A percentile compares a stretch with the other conserved stretches of the same genome.
Evolutionary conservation across 2,797 vertebrate genomes (phyloP).

Genomic region (Lycodopsis pacificus): DNA sequence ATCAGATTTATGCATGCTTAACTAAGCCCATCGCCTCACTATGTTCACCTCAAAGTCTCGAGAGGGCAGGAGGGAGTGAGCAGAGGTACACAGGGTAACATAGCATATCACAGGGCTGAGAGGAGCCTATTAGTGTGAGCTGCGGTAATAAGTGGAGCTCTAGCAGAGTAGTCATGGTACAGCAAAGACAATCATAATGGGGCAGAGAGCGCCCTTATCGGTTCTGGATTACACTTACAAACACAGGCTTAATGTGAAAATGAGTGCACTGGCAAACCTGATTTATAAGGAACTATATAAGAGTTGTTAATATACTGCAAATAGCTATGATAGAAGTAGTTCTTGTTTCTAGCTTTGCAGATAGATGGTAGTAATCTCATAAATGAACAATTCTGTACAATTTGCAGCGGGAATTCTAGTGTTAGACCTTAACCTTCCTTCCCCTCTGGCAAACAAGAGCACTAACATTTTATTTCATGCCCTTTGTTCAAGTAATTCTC

Average conservation of each 20-base stretch:
- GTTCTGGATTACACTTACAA: constrained; percentile 22
- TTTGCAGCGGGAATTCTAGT: neutral
- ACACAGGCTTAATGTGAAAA: constrained; percentile 23
- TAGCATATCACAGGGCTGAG: constrained; percentile 60
- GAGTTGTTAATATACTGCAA: neutral
- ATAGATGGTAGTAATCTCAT: constrained; percentile 7
- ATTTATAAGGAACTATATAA: neutral
- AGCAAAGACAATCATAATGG: constrained; percentile 8
- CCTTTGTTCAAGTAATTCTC: constrained; percentile 37
- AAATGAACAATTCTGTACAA: constrained; percentile 15
- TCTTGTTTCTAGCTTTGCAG: neutral
- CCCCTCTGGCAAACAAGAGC: constrained; percentile 28
- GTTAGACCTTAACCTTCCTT: constrained; percentile 24
- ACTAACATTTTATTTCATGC: constrained; percentile 31
- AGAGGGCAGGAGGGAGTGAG: constrained; percentile 50
- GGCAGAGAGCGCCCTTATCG: constrained; percentile 9
- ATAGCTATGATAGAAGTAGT: neutral
- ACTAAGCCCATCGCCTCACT: constrained; percentile 71
- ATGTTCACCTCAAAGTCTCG: constrained; percentile 58
- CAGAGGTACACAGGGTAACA: constrained; percentile 60
- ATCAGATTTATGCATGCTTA: constrained; percentile 80
- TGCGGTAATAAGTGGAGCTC: constrained; percentile 50
- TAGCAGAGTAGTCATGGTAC: constrained; percentile 19
- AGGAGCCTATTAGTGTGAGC: constrained; percentile 58
- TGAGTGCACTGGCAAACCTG: neutral